phyloP scores from a whole-genome alignment of 2,113 vertebrate genomes.

The Campylomormyrus numenius region DNA sequence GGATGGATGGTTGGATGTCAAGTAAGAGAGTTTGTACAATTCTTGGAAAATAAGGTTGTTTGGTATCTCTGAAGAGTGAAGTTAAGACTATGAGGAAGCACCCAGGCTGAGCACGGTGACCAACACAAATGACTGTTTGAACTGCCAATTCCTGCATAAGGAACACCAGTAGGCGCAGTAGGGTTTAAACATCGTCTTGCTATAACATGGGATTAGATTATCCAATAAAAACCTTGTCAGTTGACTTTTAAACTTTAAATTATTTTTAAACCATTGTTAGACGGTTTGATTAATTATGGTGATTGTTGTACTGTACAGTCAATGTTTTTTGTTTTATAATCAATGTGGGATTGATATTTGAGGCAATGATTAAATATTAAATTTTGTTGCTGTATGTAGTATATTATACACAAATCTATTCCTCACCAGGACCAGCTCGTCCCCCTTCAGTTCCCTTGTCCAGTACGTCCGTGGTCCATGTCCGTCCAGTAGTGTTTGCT shows the following conservation, averaged over 20 bases:
- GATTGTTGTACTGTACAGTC: not conserved
- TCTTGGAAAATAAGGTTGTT: not conserved
- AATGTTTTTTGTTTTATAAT: not conserved
- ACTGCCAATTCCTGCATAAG: not conserved
- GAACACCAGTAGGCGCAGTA: too few species aligned
- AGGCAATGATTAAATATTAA: not conserved
- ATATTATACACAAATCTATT: not conserved
- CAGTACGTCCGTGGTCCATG: slow-evolving; percentile 89
- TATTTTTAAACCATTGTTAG: not conserved
- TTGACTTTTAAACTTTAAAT: not conserved
- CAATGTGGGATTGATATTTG: not conserved
- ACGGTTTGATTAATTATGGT: not conserved
- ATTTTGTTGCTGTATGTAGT: not conserved
- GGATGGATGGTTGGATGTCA: not conserved
- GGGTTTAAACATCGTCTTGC: not conserved
- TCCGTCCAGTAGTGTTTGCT: slow-evolving; percentile 84
- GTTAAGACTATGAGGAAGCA: not conserved
- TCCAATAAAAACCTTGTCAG: not conserved
- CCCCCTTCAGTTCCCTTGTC: slow-evolving; percentile 85
- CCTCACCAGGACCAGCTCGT: slow-evolving; percentile 93
- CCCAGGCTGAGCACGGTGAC: not conserved
- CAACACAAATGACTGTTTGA: not conserved
- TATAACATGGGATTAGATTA: not conserved
- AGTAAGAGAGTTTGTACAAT: not conserved
- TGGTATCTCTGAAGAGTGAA: not conserved